Base-by-base conservation (phyloP, 2,888 invertebrate genomes). In the Glaucopsyche alexis region DNA sequence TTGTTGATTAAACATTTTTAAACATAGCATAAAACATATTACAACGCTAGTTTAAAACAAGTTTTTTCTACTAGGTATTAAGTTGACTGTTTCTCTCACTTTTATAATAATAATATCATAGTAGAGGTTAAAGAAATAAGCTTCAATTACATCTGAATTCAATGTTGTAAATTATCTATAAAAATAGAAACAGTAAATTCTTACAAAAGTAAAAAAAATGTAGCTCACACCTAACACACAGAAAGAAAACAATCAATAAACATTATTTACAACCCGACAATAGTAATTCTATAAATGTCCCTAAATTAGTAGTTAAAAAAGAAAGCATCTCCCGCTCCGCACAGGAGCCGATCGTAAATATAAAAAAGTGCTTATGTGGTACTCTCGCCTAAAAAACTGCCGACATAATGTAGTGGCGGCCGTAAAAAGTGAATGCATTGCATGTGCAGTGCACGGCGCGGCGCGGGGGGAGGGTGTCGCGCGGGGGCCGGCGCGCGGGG, bases 361-460 rank as follows among this genome's bases (percentile, higher is more conserved):
- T 90, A 91, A 91, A 90, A 82, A 91, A 90, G 87, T 87, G 88
- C 91, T 90, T 91, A 91, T 91, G 89, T 91, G 89, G 86, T 86
- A 85, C 87, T 88, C 85, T 83, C 83, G 86, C 87, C 85, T 87
- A 88, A 90, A 91, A 89, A 89, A 90, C 87, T 82, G 81, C 84
- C 85, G 90, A 91, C 89, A 91, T 91, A 87, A 91, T 90, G 88
- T 91, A 90, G 91, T 89, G 87, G 89, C 90, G 83, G 81, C 86
- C 87, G 88, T 90, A 91, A 91, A 91, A 91, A 89, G 88, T 85
- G 90, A 89, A 91, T 91, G 91, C 91, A 89, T 86, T 89, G 89
- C 90, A 90, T 87, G 88, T 88, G 89, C 87, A 90, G 88, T 88
- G 74, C 76, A 75, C 76, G 73, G 76, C 77, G 82, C 75, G 72